These are phyloP conservation scores for Gobius niger DNA, from an alignment of 2,113 vertebrate species.

Conservation along the genomic window DNA sequence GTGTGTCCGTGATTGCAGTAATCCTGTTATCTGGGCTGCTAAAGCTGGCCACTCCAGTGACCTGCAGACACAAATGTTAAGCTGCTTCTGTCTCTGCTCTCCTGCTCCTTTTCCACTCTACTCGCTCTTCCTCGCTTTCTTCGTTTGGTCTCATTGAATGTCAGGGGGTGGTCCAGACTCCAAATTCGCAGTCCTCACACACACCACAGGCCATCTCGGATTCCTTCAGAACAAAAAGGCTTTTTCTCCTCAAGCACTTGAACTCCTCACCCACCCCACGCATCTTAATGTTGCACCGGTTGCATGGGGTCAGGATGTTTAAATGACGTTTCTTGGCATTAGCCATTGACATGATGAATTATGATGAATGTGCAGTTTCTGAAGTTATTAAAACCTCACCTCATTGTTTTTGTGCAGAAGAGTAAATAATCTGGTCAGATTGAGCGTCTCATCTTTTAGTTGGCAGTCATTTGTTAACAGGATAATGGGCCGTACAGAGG, in stretches of 20 bases:
- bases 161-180: slow-evolving; percentile 72
- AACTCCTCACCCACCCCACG: slow-evolving; percentile 55
- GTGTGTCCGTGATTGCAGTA: slow-evolving; percentile 74
- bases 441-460: slow-evolving; percentile 70
- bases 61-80: slow-evolving; percentile 80
- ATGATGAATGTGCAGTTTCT: slow-evolving; percentile 66
- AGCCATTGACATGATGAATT: background rate
- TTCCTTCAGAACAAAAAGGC: slow-evolving; percentile 72
- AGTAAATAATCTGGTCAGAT: slow-evolving; percentile 69
- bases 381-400: slow-evolving; percentile 53
- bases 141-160: slow-evolving; percentile 71
- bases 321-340: slow-evolving; percentile 17
- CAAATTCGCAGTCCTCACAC: slow-evolving; percentile 69
- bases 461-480: slow-evolving; percentile 75
- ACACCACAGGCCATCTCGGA: slow-evolving; percentile 66
- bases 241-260: slow-evolving; percentile 64
- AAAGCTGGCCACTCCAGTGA: slow-evolving; percentile 78
- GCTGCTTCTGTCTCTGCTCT: slow-evolving; percentile 67
- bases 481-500: slow-evolving; percentile 78
- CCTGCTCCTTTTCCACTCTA: slow-evolving; percentile 52
- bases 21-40: slow-evolving; percentile 81
- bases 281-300: slow-evolving; percentile 61
- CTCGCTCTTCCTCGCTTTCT: slow-evolving; percentile 58
- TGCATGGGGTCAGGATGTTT: slow-evolving; percentile 40
- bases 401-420: slow-evolving; percentile 57